Percentiles rank a stretch among this genome's conserved stretches.
Evolutionary conservation across 2,888 invertebrate species (phyloP).

Genomic region (Eupithecia insigniata): DNA sequence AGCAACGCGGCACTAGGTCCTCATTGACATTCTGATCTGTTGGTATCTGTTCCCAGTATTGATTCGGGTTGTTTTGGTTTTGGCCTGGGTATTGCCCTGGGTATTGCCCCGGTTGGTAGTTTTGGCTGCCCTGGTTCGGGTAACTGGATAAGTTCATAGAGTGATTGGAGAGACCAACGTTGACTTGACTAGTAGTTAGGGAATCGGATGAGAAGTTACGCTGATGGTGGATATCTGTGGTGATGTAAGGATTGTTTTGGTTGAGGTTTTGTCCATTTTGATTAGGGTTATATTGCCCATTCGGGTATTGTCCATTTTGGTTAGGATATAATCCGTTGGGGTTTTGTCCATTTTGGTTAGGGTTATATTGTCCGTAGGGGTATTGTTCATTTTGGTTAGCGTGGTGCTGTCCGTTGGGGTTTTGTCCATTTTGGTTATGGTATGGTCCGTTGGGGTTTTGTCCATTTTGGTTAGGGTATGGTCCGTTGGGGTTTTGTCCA

Average conservation of each 20-base stretch:
- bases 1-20: constrained; percentile 70
- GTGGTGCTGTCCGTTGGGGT: neutral
- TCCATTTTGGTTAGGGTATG: constrained; percentile 30
- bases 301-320: neutral
- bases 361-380: neutral
- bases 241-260: constrained; percentile 33
- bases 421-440: constrained; percentile 7
- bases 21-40: constrained; percentile 38
- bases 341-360: neutral
- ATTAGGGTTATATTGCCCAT: neutral
- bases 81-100: neutral
- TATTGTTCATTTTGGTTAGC: constrained; percentile 1
- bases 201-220: constrained; percentile 37
- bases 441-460: neutral
- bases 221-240: constrained; percentile 30
- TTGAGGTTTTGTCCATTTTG: constrained; percentile 14
- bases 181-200: constrained; percentile 29
- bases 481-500: neutral
- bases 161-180: neutral
- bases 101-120: constrained; percentile 1
- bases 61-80: constrained; percentile 1
- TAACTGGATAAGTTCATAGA: neutral
- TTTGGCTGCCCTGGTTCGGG: neutral
- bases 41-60: constrained; percentile 20
- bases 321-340: neutral